Base-by-base conservation (phyloP, 1,140 invertebrate species). In the Macrosteles quadrilineatus region DNA sequence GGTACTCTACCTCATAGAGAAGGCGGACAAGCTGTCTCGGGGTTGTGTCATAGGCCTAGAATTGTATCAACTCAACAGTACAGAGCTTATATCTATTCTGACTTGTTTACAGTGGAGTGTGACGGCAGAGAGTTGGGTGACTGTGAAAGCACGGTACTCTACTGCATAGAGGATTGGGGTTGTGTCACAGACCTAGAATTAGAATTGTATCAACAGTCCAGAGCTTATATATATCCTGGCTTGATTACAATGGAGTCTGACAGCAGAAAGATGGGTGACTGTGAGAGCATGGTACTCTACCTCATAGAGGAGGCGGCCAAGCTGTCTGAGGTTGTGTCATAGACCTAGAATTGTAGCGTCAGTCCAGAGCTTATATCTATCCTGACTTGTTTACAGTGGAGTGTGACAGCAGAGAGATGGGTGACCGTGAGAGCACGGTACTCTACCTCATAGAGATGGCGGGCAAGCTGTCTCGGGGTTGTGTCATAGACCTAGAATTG, bases 1-100 rank as follows among this genome's bases (percentile, higher is more conserved):
- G n/a, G 81, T 87, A 23, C 75, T 87, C 0, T 87, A 83, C 72
- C 81, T 87, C 57, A 84, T 87, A 30, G 81, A 84, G 72, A 80
- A 83, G 70, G 79, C 80, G 17, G 80, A 82, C 3, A 76, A 81
- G 59, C 67, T 83, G 19, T 82, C 83, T 68, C 78, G 78, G 83
- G 21, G 78, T n/a, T n/a, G n/a, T n/a, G n/a, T n/a, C n/a, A n/a
- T n/a, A n/a, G n/a, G n/a, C n/a, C n/a, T n/a, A n/a, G n/a, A n/a
- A n/a, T n/a, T n/a, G n/a, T n/a, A n/a, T n/a, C n/a, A 79, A 81
- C 71, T n/a, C n/a, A n/a, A n/a, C n/a, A n/a, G n/a, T n/a, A n/a
- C n/a, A n/a, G n/a, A n/a, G n/a, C n/a, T n/a, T n/a, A n/a, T n/a
- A n/a, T n/a, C n/a, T n/a, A n/a, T n/a, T n/a, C n/a, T n/a, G n/a